Percentiles rank a stretch among this genome's conserved stretches.
Evolutionary conservation across 2,797 vertebrate genomes (phyloP).

Genomic region (Molothrus ater): DNA sequence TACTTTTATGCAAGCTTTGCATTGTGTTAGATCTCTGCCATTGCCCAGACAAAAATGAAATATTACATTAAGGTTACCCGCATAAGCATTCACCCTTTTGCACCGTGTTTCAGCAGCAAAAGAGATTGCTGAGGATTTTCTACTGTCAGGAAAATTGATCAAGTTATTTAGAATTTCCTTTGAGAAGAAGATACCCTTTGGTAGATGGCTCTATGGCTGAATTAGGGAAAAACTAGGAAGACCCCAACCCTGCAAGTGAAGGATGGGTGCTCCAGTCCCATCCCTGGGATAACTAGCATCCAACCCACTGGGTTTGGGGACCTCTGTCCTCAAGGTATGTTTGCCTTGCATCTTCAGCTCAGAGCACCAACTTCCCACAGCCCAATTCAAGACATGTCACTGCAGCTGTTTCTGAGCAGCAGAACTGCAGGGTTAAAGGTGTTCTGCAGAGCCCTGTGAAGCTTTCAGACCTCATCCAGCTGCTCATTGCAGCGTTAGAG

Average conservation of each 20-base stretch:
- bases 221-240: background rate
- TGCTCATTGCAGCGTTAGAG: accelerated
- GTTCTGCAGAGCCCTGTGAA: background rate
- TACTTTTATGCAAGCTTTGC: background rate
- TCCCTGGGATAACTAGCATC: accelerated
- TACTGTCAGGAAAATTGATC: background rate
- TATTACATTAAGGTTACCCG: background rate
- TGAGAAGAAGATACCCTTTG: background rate
- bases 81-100: background rate
- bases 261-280: accelerated
- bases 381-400: background rate
- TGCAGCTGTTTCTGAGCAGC: background rate
- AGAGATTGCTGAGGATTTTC: background rate
- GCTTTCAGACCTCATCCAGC: background rate
- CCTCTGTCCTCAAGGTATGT: accelerated
- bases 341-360: accelerated
- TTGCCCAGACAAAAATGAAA: background rate
- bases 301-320: background rate
- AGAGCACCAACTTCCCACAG: background rate
- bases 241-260: background rate
- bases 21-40: background rate
- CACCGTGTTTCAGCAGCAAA: background rate
- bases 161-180: background rate
- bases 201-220: background rate
- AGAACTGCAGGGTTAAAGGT: background rate